phyloP scores from a whole-genome alignment of 2,113 vertebrate species.

The Echinops telfairi region DNA sequence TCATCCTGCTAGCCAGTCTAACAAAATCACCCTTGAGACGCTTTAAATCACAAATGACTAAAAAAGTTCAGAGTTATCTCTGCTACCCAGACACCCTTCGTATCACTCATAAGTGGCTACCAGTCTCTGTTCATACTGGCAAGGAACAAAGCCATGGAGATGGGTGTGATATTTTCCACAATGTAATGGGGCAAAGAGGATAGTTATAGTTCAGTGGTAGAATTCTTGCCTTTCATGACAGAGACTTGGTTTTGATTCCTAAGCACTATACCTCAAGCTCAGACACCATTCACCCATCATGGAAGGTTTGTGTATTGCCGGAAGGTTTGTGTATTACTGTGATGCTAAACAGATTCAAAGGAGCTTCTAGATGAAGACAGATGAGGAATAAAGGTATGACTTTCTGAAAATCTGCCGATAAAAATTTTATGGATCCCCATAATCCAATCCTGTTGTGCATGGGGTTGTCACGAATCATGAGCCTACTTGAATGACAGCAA shows the following conservation, averaged over 20 bases:
- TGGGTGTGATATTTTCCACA: neutral
- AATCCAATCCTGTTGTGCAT: neutral
- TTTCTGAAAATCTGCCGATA: neutral
- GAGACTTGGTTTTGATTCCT: neutral
- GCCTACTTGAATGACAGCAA: neutral
- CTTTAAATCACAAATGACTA: constrained; percentile 1
- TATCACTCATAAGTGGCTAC: neutral
- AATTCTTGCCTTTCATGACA: neutral
- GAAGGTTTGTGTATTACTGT: neutral
- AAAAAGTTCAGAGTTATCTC: neutral
- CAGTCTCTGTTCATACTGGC: neutral
- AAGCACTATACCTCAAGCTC: neutral
- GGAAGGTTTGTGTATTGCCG: neutral
- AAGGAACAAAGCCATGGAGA: neutral
- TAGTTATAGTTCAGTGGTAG: neutral
- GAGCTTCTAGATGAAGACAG: neutral
- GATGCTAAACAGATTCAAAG: neutral
- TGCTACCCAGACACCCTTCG: neutral
- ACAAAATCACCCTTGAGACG: constrained; percentile 4
- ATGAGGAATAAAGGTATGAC: neutral
- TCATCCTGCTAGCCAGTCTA: neutral
- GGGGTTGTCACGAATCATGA: neutral
- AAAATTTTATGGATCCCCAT: neutral
- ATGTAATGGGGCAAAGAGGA: neutral
- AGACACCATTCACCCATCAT: neutral